These are phyloP conservation scores for Pseudococcus jackbeardsleyi DNA, from an alignment of 2,888 invertebrate species.

Conservation along the genomic window DNA sequence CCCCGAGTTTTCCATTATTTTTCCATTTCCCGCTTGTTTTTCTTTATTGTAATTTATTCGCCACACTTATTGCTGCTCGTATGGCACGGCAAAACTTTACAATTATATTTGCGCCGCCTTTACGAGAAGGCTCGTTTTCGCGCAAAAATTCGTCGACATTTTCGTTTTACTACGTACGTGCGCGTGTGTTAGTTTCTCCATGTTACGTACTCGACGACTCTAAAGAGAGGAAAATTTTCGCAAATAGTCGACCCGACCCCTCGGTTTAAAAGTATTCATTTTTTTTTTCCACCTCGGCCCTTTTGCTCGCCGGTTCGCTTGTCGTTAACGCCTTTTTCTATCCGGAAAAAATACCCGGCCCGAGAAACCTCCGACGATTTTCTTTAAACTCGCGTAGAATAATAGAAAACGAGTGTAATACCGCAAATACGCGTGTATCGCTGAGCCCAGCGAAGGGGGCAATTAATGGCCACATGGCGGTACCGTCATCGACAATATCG, in stretches of 20 bases:
- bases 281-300: background rate
- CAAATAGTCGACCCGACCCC: background rate
- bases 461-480: slow-evolving; percentile 20
- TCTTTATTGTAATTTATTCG: slow-evolving; percentile 64
- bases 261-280: slow-evolving; percentile 1
- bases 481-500: background rate
- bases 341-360: background rate
- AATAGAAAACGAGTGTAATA: background rate
- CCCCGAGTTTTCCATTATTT: slow-evolving; percentile 62
- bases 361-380: background rate
- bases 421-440: background rate
- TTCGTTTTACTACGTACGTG: background rate
- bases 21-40: slow-evolving; percentile 60
- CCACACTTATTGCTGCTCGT: slow-evolving; percentile 57
- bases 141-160: slow-evolving; percentile 9
- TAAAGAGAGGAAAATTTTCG: background rate
- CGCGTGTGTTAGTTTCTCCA: too few species aligned
- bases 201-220: background rate
- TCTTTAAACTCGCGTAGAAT: background rate
- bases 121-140: background rate
- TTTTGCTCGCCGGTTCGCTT: background rate
- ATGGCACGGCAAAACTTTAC: slow-evolving; percentile 49
- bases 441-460: background rate
- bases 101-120: slow-evolving; percentile 9
- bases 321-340: background rate